Conservation (phyloP, 1,140 invertebrate genomes). For the Tachypleus tridentatus region DNA sequence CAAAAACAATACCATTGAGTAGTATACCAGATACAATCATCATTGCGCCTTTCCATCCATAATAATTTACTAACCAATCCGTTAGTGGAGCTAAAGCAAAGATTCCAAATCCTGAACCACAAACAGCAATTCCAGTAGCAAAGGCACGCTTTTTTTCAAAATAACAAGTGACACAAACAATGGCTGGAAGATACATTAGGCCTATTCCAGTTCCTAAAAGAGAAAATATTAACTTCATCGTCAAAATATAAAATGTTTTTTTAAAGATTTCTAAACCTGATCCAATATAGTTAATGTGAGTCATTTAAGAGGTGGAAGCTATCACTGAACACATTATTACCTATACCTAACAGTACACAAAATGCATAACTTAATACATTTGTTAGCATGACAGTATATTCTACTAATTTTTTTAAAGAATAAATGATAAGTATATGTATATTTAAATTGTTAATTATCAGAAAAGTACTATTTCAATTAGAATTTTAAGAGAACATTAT, state of each 20-base stretch:
- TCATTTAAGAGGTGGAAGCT: too few relatives aligned
- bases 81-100: conserved; percentile 44
- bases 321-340: too few relatives aligned
- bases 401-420: too few relatives aligned
- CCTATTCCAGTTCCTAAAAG: conserved; percentile 80
- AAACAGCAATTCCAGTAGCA: conserved; percentile 53
- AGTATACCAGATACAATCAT: conserved; percentile 30
- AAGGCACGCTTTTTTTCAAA: conserved; percentile 44
- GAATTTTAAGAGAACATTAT: too few relatives aligned
- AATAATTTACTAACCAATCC: conserved; percentile 24
- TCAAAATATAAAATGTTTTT: background rate
- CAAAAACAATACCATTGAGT: conserved; percentile 30
- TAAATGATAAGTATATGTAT: too few relatives aligned
- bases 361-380: too few relatives aligned
- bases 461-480: too few relatives aligned
- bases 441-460: too few relatives aligned
- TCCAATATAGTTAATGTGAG: too few relatives aligned
- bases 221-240: conserved; percentile 4
- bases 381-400: too few relatives aligned
- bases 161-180: conserved; percentile 58
- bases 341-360: too few relatives aligned
- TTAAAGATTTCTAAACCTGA: too few relatives aligned
- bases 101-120: conserved; percentile 81
- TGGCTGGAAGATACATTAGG: conserved; percentile 85
- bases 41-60: conserved; percentile 30